Percentiles rank a stretch among this genome's conserved stretches.
phyloP scores from a whole-genome alignment of 1,140 invertebrate species.

The Centruroides vittatus region DNA sequence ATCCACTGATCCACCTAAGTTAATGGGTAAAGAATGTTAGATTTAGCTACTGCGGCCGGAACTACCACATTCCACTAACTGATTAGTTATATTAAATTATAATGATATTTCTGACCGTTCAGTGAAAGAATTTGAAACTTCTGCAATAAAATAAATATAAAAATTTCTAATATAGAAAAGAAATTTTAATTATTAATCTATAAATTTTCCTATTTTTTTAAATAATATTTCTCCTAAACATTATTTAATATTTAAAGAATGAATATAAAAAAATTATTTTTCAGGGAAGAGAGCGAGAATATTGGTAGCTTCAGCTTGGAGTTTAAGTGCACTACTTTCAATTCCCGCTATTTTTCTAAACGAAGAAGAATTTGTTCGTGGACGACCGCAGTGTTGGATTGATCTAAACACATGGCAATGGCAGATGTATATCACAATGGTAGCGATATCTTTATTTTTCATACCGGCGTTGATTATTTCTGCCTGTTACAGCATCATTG shows the following conservation, averaged over 20 bases:
- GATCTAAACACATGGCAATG: conserved; percentile 59
- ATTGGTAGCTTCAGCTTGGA: conserved; percentile 65
- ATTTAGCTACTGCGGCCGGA: too few species aligned
- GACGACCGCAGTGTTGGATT: conserved; percentile 77
- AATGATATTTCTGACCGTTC: too few species aligned
- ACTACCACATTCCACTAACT: too few species aligned
- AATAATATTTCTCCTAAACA: neutral
- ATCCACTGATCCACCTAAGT: too few species aligned
- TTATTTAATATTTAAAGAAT: neutral
- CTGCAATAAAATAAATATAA: too few species aligned
- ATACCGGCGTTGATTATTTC: conserved; percentile 79
- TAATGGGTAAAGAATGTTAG: too few species aligned
- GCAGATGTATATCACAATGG: conserved; percentile 70
- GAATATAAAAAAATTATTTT: conserved; percentile 9
- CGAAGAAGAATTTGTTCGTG: conserved; percentile 44
- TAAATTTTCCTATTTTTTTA: neutral
- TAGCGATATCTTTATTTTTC: conserved; percentile 68
- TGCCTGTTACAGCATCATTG: conserved; percentile 79
- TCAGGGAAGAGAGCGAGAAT: conserved; percentile 65
- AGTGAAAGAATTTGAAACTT: too few species aligned
- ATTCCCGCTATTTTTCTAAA: conserved; percentile 67
- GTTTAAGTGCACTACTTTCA: conserved; percentile 63
- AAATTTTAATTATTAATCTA: neutral
- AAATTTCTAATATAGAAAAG: too few species aligned
- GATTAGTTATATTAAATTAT: too few species aligned